Evolutionary conservation across 2,888 invertebrate species (phyloP), one percentile per base, ranked within the genome.

Genomic region (Pseudolycoriella hygida): DNA sequence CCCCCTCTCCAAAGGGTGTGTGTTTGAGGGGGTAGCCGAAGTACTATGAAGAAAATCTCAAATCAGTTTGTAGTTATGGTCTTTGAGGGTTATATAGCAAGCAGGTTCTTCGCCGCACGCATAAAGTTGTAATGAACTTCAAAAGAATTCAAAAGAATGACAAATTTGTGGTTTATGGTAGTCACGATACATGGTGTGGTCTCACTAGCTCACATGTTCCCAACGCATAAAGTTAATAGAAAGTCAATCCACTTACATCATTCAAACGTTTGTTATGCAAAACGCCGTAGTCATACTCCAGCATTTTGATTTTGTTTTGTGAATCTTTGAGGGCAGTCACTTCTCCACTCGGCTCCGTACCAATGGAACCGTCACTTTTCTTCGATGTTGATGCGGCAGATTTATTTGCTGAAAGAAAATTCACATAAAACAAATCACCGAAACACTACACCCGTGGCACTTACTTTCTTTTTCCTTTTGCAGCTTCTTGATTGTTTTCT

Each of bases 191-290:
- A n/a, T n/a, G n/a, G n/a, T 31, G 31, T 31, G 31, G 31, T 11
- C 18, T 17, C 17, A 39, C 3, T 17, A 39, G 12, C 5, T 39
- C 3, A 17, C 6, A 18, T n/a, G 4, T 19, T 3, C 4, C n/a
- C 12, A 40, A 8, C 12, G 19, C 18, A 40, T 31, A 31, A 17
- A 40, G n/a, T 40, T 18, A 3, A n/a, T n/a, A n/a, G n/a, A n/a
- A n/a, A n/a, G n/a, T n/a, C n/a, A n/a, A n/a, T n/a, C n/a, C 52
- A 71, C 81, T 80, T 62, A 86, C 79, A 66, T 86, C 86, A 60
- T 82, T 79, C 54, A 86, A 69, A 45, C 85, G 70, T 59, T 85
- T 85, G 53, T 77, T 78, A 59, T 85, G 83, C 53, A 86, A 61
- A 48, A 73, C 65, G 60, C 81, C 78, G 54, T 80, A 80, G 56